Percentiles rank a stretch among this genome's conserved stretches.
Conservation (phyloP, 2,888 invertebrate species). For the Didymodactylos carnosus region DNA sequence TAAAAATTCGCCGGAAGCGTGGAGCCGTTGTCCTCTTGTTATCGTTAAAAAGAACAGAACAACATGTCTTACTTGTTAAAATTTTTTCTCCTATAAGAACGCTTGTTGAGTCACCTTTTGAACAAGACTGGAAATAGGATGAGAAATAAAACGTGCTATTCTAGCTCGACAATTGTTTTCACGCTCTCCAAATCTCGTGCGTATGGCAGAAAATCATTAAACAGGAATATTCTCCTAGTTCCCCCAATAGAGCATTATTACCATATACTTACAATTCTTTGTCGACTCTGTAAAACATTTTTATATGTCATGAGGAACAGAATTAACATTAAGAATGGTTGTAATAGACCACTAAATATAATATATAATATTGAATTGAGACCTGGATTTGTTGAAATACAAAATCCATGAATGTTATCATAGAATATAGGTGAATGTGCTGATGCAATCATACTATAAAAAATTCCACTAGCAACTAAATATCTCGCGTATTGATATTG, state of each 20-base stretch:
- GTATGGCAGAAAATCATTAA: too few species aligned
- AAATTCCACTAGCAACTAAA: not conserved
- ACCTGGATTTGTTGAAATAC: not conserved
- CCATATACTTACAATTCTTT: not conserved
- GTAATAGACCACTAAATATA: not conserved
- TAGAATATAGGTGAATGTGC: not conserved
- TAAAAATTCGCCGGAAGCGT: too few species aligned
- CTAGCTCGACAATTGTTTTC: too few species aligned
- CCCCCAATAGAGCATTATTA: not conserved
- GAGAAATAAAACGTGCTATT: too few species aligned
- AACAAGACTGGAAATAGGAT: too few species aligned
- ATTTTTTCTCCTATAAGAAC: too few species aligned
- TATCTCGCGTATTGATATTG: not conserved
- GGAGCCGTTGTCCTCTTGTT: not conserved
- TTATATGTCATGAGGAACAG: not conserved
- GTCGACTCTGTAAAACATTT: not conserved
- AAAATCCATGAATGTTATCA: not conserved
- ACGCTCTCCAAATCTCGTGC: too few species aligned
- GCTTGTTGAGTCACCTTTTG: too few species aligned
- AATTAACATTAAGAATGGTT: not conserved
- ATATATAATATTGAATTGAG: not conserved
- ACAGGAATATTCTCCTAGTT: too few species aligned
- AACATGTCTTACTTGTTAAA: too few species aligned
- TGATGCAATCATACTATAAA: not conserved
- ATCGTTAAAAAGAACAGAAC: too few species aligned